Conservation (phyloP, 2,113 vertebrate genomes). For the Mirounga angustirostris region DNA sequence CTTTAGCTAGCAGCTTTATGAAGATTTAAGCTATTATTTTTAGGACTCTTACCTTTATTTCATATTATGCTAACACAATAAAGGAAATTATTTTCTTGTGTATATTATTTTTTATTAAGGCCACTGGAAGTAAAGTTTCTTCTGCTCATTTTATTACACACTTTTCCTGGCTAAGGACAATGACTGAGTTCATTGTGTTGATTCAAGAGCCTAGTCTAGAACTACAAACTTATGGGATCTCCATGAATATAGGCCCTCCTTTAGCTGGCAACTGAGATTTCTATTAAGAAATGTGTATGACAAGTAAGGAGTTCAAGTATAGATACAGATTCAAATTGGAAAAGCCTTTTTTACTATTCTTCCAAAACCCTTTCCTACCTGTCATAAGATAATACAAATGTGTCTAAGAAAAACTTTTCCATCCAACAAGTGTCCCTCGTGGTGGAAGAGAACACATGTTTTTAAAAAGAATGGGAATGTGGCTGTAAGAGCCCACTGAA, state of each 20-base stretch:
- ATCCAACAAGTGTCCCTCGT: background rate
- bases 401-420: background rate
- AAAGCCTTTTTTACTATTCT: background rate
- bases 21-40: background rate
- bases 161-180: background rate
- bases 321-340: background rate
- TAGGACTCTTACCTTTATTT: conserved; percentile 7
- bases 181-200: background rate
- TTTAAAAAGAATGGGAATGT: background rate
- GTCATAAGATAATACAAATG: background rate
- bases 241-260: background rate
- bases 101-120: background rate
- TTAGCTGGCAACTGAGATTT: background rate
- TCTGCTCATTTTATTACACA: background rate
- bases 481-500: background rate
- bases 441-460: background rate
- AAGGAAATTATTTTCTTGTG: background rate
- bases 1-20: background rate
- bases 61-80: background rate
- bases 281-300: background rate
- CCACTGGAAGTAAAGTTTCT: background rate
- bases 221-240: background rate
- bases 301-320: background rate
- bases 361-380: background rate
- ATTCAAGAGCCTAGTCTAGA: background rate